These are phyloP conservation scores for Nycticryphes semicollaris DNA, from an alignment of 2,113 vertebrate genomes.

Conservation along the genomic window DNA sequence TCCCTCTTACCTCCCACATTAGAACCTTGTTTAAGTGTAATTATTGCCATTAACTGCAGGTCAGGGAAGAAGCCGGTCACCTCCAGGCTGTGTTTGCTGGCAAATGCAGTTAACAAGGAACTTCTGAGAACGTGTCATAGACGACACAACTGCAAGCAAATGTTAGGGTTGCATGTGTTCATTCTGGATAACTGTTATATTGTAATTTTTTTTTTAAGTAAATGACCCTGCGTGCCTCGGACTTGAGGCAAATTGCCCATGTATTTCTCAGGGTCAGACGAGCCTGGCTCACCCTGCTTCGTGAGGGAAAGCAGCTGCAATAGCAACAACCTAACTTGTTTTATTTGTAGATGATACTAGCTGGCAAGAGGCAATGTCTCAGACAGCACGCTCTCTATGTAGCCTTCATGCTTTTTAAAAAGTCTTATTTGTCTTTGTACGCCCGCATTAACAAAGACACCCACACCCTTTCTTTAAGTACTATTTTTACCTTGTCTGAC, in stretches of 20 bases:
- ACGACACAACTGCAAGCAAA: constrained; percentile 11
- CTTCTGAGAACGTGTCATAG: neutral
- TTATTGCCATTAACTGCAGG: neutral
- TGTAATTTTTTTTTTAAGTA: neutral
- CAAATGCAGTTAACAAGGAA: neutral
- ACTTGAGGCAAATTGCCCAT: neutral
- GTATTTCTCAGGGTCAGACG: neutral
- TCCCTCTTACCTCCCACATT: neutral
- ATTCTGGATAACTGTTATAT: neutral
- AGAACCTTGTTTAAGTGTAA: neutral
- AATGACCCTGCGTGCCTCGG: neutral
- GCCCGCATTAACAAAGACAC: neutral
- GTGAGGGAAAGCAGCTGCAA: constrained; percentile 12
- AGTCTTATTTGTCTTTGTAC: neutral
- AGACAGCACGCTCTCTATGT: neutral
- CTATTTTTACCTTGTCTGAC: neutral
- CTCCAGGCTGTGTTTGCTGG: neutral
- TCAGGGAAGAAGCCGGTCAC: neutral
- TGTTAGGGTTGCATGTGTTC: neutral
- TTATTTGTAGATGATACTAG: neutral
- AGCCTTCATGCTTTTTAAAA: neutral
- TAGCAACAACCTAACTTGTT: constrained; percentile 3
- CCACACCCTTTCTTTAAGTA: neutral
- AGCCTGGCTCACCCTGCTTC: neutral
- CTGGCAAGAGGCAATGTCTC: neutral